Conservation (phyloP, 64 coral and sea anemone species). For the Acropora tenuis region DNA sequence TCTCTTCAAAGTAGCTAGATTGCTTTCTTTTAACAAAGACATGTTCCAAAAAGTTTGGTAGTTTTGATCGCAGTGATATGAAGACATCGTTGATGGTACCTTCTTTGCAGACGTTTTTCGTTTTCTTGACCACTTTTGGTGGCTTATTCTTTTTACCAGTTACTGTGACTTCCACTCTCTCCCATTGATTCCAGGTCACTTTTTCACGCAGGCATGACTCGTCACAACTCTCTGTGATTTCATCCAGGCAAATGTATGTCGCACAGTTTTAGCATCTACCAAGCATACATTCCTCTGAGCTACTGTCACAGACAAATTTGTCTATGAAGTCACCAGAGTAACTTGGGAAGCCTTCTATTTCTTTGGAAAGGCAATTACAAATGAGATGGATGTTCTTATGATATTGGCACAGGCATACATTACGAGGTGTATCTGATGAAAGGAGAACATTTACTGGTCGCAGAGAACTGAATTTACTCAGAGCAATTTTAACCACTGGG, state of each 20-base stretch:
- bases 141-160: neutral
- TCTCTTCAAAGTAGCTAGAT: conserved; percentile 2
- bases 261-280: conserved; percentile 62
- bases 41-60: conserved; percentile 1
- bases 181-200: conserved; percentile 63
- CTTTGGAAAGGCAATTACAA: conserved; percentile 63
- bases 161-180: conserved; percentile 17
- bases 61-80: conserved; percentile 51
- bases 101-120: conserved; percentile 64
- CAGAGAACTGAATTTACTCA: conserved; percentile 71
- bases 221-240: neutral
- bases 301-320: conserved; percentile 44
- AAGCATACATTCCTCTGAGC: conserved; percentile 53
- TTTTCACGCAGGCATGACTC: neutral
- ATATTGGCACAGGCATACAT: conserved; percentile 70
- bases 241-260: conserved; percentile 26
- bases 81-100: conserved; percentile 55
- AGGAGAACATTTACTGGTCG: conserved; percentile 53
- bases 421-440: conserved; percentile 43
- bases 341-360: conserved; percentile 38
- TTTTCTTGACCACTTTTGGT: conserved; percentile 57
- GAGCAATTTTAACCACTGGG: conserved; percentile 42
- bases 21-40: conserved; percentile 22
- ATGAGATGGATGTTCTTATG: conserved; percentile 64
- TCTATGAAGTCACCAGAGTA: conserved; percentile 53